Evolutionary conservation across 2,113 vertebrate species (phyloP), one percentile per base, ranked within the genome.

Genomic region (Vicugna pacos): DNA sequence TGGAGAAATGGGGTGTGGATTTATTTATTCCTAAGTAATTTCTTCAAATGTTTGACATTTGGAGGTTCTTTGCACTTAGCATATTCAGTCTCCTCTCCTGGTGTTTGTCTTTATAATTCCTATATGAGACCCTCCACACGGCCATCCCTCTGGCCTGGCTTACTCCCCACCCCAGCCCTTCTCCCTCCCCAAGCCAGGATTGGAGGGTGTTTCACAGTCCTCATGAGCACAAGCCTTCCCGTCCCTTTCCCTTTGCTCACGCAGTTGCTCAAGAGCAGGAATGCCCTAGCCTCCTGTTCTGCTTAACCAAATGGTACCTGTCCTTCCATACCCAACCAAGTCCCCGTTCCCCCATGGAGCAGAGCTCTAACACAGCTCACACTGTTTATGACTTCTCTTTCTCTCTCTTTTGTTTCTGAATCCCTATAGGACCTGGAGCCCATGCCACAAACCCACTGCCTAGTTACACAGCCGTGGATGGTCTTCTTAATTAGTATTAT

Each of bases 21-120:
- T 54, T 13, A 3, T 60, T 80, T 67, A 60, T 32, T 69, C 38
- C 50, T 11, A 88, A 84, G 17, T 19, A 72, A 2, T 28, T 73
- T 81, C 56, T 62, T 94, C 30, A 84, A 2, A 56, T 73, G 60
- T 91, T 69, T 87, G 76, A 50, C 20, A 65, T 92, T 87, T 92
- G 60, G 54, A 64, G 5, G 26, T 83, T 93, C 42, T 96, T 92
- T 95, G 56, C 64, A 50, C 52, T 79, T 79, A 35, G 75, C 50
- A 42, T 70, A 35, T 56, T 72, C 24, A 32, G 17, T 87, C 62
- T 93, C 48, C 48, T 96, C 69, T 92, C 24, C 22, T 56, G 38
- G 8, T 22, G 17, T 72, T 1, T 73, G 22, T 42, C 5, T 67
- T 83, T 88, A 32, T 88, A 50, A 79, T 90, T 58, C 62, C 64